Evolutionary conservation across 1,140 invertebrate species (phyloP), one percentile per base, ranked within the genome.

Genomic region (Hyposmocoma kahamanoa): DNA sequence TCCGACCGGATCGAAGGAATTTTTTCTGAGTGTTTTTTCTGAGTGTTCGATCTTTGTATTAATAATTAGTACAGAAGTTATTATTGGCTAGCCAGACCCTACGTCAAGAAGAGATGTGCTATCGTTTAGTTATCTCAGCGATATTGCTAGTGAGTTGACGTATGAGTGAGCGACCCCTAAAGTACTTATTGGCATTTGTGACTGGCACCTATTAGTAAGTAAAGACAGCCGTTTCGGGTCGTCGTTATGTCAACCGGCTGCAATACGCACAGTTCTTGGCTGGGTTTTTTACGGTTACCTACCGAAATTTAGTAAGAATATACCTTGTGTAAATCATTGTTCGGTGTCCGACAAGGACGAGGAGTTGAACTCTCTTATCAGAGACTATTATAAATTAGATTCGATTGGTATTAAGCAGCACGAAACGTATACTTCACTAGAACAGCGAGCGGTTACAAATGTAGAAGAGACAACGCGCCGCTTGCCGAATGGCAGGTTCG

Each of bases 401-500:
- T 26, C 24, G 5, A 5, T 26, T 26, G 11, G 5, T 11, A n/a
- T n/a, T n/a, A n/a, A n/a, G n/a, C n/a, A n/a, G n/a, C n/a, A n/a
- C n/a, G n/a, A n/a, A n/a, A n/a, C n/a, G n/a, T n/a, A n/a, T n/a
- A n/a, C n/a, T n/a, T n/a, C n/a, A n/a, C n/a, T n/a, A n/a, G n/a
- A n/a, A n/a, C 11, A 13, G 17, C 32, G 13, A 36, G 32, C 32
- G 11, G 13, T 36, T 17, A n/a, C 13, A 5, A 39, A 39, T 24
- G n/a, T 48, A 13, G 46, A 48, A 13, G 6, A 15, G 3, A 41
- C 46, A 2, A 10, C 36, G 0, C 15, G 20, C 3, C 46, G 46
- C 18, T 22, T 48, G 15, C 38, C 46, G 5, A 20, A 13, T 13
- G 46, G 46, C 20, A 39, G 36, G 15, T 48, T 48, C 13, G 46